Evolutionary conservation across 2,888 invertebrate species (phyloP).

Genomic region (Drosophila siamana): DNA sequence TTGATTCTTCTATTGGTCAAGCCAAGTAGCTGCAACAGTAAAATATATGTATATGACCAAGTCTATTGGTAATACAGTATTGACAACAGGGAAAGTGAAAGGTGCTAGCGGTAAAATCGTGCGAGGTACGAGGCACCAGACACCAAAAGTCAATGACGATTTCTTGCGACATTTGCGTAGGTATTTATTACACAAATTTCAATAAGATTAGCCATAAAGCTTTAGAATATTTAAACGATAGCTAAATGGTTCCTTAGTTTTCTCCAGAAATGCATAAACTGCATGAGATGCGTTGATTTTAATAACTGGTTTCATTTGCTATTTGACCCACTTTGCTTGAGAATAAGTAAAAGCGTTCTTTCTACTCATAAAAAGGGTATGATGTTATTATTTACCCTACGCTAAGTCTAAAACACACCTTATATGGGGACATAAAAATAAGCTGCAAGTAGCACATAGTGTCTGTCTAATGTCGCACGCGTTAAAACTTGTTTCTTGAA

Average conservation of each 20-base stretch:
- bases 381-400: not conserved
- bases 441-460: not conserved
- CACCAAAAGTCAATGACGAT: not conserved
- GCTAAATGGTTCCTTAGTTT: not conserved
- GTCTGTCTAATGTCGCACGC: not conserved
- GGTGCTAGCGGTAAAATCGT: slow-evolving; percentile 52
- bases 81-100: slow-evolving; percentile 66
- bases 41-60: slow-evolving; percentile 5
- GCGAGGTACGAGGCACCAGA: slow-evolving; percentile 12
- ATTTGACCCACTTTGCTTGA: not conserved
- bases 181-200: not conserved
- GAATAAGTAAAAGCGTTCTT: not conserved
- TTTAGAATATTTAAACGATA: not conserved
- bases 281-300: not conserved
- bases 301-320: not conserved
- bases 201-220: not conserved
- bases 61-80: slow-evolving; percentile 15
- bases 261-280: not conserved
- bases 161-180: slow-evolving; percentile 1
- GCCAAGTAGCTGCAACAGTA: not conserved
- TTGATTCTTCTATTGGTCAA: slow-evolving; percentile 9
- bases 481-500: not conserved
- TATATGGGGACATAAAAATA: not conserved
- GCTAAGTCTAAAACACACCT: not conserved
- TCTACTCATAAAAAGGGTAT: not conserved